A percentile compares a stretch with the other conserved stretches of the same genome.
These are phyloP conservation scores for Nineta flava DNA, from an alignment of 2,888 invertebrate genomes.

Conservation along the genomic window DNA sequence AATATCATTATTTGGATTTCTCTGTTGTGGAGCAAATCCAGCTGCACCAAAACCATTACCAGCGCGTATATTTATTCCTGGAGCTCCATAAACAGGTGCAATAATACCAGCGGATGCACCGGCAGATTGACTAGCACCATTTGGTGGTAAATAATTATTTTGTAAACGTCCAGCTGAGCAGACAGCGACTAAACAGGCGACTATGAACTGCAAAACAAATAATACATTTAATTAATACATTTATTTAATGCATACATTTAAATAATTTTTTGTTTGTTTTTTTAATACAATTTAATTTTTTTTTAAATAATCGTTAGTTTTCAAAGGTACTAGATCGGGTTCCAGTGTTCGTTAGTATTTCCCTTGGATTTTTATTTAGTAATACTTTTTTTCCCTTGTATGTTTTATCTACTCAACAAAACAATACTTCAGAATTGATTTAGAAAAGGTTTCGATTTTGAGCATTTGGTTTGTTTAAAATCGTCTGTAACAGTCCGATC, in stretches of 20 bases:
- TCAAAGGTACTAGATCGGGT: no score
- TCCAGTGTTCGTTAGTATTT: no score
- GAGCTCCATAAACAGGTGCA: conserved; percentile 1
- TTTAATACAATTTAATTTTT: background rate
- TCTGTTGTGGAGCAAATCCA: conserved; percentile 8
- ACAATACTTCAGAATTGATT: no score
- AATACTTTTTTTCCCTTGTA: no score
- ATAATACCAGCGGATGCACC: conserved; percentile 2
- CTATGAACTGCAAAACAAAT: conserved; percentile 1
- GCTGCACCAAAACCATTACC: conserved; percentile 3
- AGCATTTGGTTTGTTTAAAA: no score
- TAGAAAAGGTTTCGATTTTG: no score
- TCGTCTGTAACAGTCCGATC: no score
- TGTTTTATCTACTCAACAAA: no score
- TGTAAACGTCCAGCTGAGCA: conserved; percentile 3
- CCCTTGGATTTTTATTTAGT: no score
- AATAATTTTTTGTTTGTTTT: no score
- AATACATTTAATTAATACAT: background rate
- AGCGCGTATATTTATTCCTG: background rate
- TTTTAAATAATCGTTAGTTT: no score
- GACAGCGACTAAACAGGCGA: background rate
- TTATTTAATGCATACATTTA: no score
- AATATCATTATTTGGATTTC: conserved; percentile 15
- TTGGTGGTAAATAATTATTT: conserved; percentile 6
- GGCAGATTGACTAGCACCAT: background rate